These are phyloP conservation scores for Vicugna pacos DNA, from an alignment of 2,113 vertebrate genomes.

Conservation along the genomic window DNA sequence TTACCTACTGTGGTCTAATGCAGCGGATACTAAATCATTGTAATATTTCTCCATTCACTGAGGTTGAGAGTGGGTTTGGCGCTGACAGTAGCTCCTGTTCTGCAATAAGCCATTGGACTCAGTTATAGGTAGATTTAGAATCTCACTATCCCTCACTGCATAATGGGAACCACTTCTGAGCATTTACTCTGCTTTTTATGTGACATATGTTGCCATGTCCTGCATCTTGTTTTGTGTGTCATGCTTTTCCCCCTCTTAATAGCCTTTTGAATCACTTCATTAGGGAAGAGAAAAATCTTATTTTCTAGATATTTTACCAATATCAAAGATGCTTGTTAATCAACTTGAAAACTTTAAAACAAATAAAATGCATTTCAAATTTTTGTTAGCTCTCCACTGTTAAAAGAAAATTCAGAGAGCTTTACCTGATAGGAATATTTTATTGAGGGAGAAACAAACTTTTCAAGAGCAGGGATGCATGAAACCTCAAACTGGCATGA, in stretches of 20 bases:
- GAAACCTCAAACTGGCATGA: neutral
- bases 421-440: neutral
- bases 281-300: neutral
- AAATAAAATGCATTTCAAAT: neutral
- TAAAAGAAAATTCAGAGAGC: neutral
- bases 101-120: neutral
- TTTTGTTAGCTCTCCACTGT: neutral
- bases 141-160: neutral
- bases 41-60: neutral
- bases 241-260: neutral
- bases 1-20: neutral
- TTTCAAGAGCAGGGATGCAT: neutral
- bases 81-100: neutral
- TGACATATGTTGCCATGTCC: neutral
- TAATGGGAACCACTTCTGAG: neutral
- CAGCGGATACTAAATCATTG: neutral
- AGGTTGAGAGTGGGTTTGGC: neutral
- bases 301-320: neutral
- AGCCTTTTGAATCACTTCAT: neutral
- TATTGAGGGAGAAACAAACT: neutral
- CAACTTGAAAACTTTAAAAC: neutral
- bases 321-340: neutral
- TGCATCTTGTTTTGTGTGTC: neutral
- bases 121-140: neutral
- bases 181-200: neutral